Base-by-base conservation (phyloP, 2,113 vertebrate species). In the Cyphomyrus discorhynchus region DNA sequence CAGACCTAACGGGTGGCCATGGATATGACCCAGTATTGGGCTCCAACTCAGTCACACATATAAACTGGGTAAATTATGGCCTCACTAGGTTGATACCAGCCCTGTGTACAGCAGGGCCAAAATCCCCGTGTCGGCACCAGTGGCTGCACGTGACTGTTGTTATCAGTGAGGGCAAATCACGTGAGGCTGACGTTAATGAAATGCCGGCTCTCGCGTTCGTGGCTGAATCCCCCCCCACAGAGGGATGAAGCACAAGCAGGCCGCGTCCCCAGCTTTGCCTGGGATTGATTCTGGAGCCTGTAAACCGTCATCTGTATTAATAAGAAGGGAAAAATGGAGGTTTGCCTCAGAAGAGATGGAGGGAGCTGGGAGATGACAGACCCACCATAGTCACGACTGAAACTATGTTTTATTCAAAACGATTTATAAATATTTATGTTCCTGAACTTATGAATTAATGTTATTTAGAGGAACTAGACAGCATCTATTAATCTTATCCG, bases 401-500 rank as follows among this genome's bases (percentile, higher is more conserved):
- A 85, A 86, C 19, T 17, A 49, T 21, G 21, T 15, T 86, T 49
- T 86, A 47, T 86, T 49, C 47, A 50, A 47, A 86, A 15, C 2
- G 8, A n/a, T 49, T 86, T 86, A 49, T 86, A 39, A 86, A 86
- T 86, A 86, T 86, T 86, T 27, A 86, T 86, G 83, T 27, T 86
- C 3, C 83, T 49, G 9, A 77, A 77, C 9, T 77, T 77, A 19
- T 77, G 35, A 80, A 80, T 80, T 42, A 80, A 80, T 19, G 31
- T 80, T 42, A 27, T 86, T 86, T 50, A 86, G 24, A 47, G 45
- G 83, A 13, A 47, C 83, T 86, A 49, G 47, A 50, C 45, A 31
- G 21, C 47, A 50, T 24, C 47, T 49, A 50, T 50, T 27, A 50
- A 5, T 86, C 45, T 50, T 49, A 85, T 24, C 83, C 8, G 13